Evolutionary conservation across 64 coral and sea anemone genomes (phyloP).

Genomic region (Porites australiensis): DNA sequence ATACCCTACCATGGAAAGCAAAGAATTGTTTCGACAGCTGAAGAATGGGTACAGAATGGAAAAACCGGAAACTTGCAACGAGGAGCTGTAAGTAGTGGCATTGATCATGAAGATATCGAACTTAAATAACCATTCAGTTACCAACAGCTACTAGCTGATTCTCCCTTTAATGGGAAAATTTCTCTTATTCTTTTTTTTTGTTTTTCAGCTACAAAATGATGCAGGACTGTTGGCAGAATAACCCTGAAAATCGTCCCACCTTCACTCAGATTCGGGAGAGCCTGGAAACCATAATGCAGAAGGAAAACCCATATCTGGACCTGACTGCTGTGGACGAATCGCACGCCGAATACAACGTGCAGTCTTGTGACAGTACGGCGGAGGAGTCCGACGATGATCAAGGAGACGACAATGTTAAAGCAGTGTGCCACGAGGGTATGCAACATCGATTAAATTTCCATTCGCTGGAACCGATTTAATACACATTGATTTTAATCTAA

Average conservation of each 20-base stretch:
- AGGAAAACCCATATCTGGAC: slow-evolving; percentile 75
- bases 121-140: no score
- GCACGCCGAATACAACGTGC: slow-evolving; percentile 27
- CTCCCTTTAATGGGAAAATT: no score
- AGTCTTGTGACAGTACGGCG: neutral
- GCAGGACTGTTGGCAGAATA: slow-evolving; percentile 70
- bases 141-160: no score
- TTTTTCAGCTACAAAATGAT: slow-evolving; percentile 66
- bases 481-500: no score
- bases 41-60: slow-evolving; percentile 64
- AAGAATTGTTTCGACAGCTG: slow-evolving; percentile 33
- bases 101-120: no score
- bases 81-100: slow-evolving; percentile 52
- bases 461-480: no score
- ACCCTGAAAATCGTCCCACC: slow-evolving; percentile 48
- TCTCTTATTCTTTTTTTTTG: no score
- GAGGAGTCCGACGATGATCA: slow-evolving; percentile 46
- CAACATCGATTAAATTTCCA: no score
- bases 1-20: slow-evolving; percentile 53
- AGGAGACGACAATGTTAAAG: neutral
- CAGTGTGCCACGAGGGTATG: neutral
- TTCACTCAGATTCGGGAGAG: slow-evolving; percentile 51
- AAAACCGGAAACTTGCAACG: slow-evolving; percentile 47
- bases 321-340: slow-evolving; percentile 27
- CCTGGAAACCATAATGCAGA: slow-evolving; percentile 75